Evolutionary conservation across 2,113 vertebrate genomes (phyloP).

Genomic region (Calidris pugnax): DNA sequence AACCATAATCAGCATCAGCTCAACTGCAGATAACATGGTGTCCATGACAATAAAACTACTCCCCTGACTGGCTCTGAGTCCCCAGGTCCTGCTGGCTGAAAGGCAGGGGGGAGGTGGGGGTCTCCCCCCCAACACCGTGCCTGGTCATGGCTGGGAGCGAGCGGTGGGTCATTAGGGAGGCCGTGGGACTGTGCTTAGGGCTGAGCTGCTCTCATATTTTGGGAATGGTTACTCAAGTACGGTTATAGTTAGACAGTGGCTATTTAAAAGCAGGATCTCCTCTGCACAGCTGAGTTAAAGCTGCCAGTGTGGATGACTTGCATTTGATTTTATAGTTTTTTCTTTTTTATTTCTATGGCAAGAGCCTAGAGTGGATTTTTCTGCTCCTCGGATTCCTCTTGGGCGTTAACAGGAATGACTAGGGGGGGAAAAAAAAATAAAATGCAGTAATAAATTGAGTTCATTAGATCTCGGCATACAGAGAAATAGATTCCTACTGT

Average conservation of each 20-base stretch:
- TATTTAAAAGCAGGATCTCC: slow-evolving; percentile 29
- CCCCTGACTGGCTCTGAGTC: background rate
- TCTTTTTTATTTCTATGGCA: background rate
- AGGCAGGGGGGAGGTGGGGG: too few relatives aligned
- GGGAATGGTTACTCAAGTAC: slow-evolving; percentile 33
- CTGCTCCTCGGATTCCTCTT: background rate
- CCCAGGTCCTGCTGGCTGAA: background rate
- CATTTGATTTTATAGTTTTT: background rate
- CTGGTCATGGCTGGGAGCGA: background rate
- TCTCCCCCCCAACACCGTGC: rapidly evolving
- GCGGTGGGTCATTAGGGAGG: background rate
- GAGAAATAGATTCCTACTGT: background rate
- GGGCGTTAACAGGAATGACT: background rate
- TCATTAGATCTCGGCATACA: background rate
- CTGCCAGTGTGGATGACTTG: background rate
- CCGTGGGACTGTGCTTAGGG: background rate
- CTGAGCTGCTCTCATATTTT: slow-evolving; percentile 49
- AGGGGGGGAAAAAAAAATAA: background rate
- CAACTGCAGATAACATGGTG: background rate
- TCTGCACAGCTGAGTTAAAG: background rate
- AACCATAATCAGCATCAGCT: background rate
- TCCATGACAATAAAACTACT: too few relatives aligned
- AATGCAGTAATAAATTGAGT: background rate
- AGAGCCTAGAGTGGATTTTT: background rate
- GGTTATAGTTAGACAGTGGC: slow-evolving; percentile 45